Evolutionary conservation across 2,888 invertebrate genomes (phyloP), one percentile per base, ranked within the genome.

Genomic region (Drosophila glabriapex): DNA sequence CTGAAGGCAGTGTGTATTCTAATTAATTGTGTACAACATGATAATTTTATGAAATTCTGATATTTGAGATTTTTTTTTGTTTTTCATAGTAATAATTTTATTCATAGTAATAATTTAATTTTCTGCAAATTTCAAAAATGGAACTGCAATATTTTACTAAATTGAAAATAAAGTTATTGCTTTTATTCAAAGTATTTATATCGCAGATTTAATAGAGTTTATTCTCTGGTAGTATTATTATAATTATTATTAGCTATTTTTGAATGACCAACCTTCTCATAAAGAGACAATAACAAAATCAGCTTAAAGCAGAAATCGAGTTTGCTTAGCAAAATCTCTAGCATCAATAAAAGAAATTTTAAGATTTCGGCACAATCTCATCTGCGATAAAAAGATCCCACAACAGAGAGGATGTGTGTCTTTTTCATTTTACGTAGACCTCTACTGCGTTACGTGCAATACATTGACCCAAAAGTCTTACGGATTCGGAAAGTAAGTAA

Each of bases 391-490:
- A 50, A 41, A 37, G 25, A 29, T 54, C 29, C 41, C 62, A 55
- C 39, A 55, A 54, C 41, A 63, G 60, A 28, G 50, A 94, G 94
- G 94, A 93, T 94, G 88, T 93, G 93, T 68, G 91, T 94, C 91
- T 91, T 94, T 78, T 93, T 93, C 54, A 87, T 94, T 78, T 92
- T 94, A 68, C 92, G 93, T 78, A 93, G 94, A 78, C 93, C 91
- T 85, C 77, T 94, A 80, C 93, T 93, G 72, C 93, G 93, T 73
- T 81, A 88, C 92, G 82, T 91, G 54, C 80, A 92, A 52, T 89
- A 82, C 63, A 68, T 89, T 76, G 90, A 91, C 58, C 73, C 85
- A 14, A 83, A 84, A 62, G 77, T 78, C 31, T 76, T 86, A 61
- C 85, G 86, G 19, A 79, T 83, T 73, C 83, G 81, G 63, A 85